Evolutionary conservation across 2,888 invertebrate species (phyloP).

Genomic region (Oxystoma pomonae): DNA sequence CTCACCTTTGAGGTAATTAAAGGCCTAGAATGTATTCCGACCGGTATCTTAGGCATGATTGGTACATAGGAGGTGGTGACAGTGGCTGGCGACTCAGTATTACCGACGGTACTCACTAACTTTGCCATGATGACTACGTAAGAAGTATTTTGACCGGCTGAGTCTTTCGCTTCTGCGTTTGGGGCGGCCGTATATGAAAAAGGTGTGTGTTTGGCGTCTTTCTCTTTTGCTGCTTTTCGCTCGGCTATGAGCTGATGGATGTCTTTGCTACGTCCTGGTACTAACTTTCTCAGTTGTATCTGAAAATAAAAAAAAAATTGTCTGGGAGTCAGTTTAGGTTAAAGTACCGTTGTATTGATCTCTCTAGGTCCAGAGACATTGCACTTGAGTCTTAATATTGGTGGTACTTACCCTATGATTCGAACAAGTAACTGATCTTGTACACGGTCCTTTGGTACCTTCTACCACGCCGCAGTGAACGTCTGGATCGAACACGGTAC

Average conservation of each 20-base stretch:
- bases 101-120: conserved; percentile 28
- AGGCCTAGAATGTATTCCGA: conserved; percentile 25
- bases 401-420: conserved; percentile 37
- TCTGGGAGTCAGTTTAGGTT: too few species aligned
- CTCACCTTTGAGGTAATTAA: conserved; percentile 28
- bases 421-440: conserved; percentile 67
- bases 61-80: conserved; percentile 27
- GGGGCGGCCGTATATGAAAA: conserved; percentile 32
- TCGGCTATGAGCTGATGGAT: conserved; percentile 39
- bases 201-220: conserved; percentile 30
- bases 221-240: conserved; percentile 38
- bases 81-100: conserved; percentile 15
- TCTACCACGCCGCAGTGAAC: conserved; percentile 77
- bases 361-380: too few species aligned
- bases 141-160: conserved; percentile 31
- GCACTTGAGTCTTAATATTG: too few species aligned
- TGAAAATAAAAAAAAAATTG: too few species aligned
- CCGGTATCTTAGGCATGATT: conserved; percentile 25
- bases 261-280: conserved; percentile 39
- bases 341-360: too few species aligned
- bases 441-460: conserved; percentile 70
- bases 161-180: conserved; percentile 33
- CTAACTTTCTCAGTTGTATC: conserved; percentile 39
- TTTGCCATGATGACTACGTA: conserved; percentile 32
- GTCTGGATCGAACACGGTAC: conserved; percentile 70